Percentiles rank a stretch among this genome's conserved stretches.
Conservation (phyloP, 2,113 vertebrate genomes). For the Sylvilagus bachmani region DNA sequence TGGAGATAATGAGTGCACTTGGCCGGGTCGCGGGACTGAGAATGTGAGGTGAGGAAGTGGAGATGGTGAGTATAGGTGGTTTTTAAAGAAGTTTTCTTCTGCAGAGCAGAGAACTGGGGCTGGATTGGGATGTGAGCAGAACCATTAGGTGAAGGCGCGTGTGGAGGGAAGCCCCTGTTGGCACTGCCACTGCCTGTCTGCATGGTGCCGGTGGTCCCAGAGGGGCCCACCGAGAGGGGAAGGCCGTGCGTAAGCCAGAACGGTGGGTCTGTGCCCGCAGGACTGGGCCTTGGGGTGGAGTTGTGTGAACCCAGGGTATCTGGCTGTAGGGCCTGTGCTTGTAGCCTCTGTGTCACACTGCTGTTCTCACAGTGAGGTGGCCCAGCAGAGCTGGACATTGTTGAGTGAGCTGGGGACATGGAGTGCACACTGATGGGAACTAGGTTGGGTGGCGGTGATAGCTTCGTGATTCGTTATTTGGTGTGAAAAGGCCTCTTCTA, state of each 20-base stretch:
- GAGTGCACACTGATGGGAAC: neutral
- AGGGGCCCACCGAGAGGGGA: neutral
- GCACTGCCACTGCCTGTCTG: neutral
- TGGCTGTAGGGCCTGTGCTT: neutral
- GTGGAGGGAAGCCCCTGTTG: neutral
- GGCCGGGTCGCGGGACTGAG: neutral
- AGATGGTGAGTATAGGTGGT: neutral
- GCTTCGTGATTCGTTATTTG: neutral
- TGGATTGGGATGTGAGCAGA: neutral
- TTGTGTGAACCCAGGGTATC: neutral
- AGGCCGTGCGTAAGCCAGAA: neutral
- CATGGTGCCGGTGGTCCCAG: neutral
- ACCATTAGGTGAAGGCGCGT: neutral
- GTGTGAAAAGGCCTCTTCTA: neutral
- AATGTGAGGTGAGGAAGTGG: neutral
- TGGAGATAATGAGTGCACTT: neutral
- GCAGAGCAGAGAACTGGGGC: neutral
- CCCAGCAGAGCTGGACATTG: neutral
- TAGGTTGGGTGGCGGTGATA: neutral
- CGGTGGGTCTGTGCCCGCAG: too few relatives aligned
- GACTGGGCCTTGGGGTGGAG: neutral
- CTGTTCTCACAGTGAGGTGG: neutral
- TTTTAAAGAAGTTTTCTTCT: slow-evolving; percentile 45
- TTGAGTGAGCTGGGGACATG: neutral
- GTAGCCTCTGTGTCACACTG: fast-evolving